Evolutionary conservation across 2,888 invertebrate species (phyloP).

Genomic region (Pegoplata infirma): DNA sequence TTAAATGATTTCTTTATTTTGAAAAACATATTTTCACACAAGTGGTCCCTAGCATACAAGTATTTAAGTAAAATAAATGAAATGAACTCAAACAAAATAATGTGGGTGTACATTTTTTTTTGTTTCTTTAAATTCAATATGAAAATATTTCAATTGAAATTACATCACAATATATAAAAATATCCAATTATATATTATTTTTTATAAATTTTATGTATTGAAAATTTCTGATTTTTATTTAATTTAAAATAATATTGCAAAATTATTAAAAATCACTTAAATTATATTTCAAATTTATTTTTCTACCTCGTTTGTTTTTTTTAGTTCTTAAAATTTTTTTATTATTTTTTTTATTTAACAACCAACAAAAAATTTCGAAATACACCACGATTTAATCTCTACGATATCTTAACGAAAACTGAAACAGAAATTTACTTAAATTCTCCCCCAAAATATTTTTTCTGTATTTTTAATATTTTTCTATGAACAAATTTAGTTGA

Average conservation of each 20-base stretch:
- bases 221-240: neutral
- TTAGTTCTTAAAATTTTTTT: neutral
- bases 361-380: neutral
- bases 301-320: constrained; percentile 13
- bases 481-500: neutral
- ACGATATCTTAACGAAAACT: constrained; percentile 51
- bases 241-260: neutral
- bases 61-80: too few relatives aligned
- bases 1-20: constrained; percentile 11
- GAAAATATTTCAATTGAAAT: constrained; percentile 6
- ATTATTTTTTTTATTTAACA: neutral
- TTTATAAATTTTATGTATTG: neutral
- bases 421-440: constrained; percentile 16
- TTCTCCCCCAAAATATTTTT: constrained; percentile 48
- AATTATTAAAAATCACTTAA: too few relatives aligned
- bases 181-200: neutral
- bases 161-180: constrained; percentile 36
- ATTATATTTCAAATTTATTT: neutral
- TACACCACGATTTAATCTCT: constrained; percentile 43
- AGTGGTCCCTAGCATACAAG: constrained; percentile 5
- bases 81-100: neutral
- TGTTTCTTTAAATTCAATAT: neutral
- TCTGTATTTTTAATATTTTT: constrained; percentile 14
- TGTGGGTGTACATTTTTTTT: constrained; percentile 32
- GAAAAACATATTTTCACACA: constrained; percentile 12